phyloP scores from a whole-genome alignment of 2,888 invertebrate species.

The Busseola fusca region DNA sequence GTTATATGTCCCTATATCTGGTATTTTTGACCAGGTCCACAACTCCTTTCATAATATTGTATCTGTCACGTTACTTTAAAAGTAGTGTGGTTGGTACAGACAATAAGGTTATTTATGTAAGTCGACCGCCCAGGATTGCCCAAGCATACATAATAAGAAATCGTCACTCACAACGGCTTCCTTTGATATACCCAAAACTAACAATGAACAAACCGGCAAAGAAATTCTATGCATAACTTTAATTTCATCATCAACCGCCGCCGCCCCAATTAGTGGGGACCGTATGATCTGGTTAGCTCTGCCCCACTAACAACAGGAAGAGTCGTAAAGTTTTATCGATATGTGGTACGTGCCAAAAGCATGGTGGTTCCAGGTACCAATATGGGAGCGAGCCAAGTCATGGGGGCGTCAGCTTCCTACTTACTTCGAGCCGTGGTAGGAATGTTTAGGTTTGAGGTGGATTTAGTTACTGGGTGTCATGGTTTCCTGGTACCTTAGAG shows the following conservation, averaged over 20 bases:
- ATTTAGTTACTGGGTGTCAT: slow-evolving; percentile 32
- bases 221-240: slow-evolving; percentile 52
- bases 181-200: not conserved
- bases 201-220: slow-evolving; percentile 6
- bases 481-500: slow-evolving; percentile 1
- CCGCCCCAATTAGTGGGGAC: slow-evolving; percentile 55
- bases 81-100: not conserved
- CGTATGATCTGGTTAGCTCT: slow-evolving; percentile 67
- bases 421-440: slow-evolving; percentile 17
- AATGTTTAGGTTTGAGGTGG: slow-evolving; percentile 17
- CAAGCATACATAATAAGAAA: not conserved
- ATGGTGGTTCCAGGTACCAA: slow-evolving; percentile 62
- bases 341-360: slow-evolving; percentile 66
- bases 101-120: not conserved
- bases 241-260: slow-evolving; percentile 51
- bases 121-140: not conserved
- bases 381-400: slow-evolving; percentile 55
- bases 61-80: not conserved
- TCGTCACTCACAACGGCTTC: not conserved
- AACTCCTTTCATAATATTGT: not conserved
- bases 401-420: slow-evolving; percentile 57
- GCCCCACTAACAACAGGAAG: slow-evolving; percentile 75
- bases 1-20: too few species aligned
- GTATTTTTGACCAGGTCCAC: not conserved
- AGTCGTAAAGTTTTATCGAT: slow-evolving; percentile 79